A percentile compares a stretch with the other conserved stretches of the same genome.
phyloP scores from a whole-genome alignment of 2,797 vertebrate genomes.

The Eidolon dupreanum region DNA sequence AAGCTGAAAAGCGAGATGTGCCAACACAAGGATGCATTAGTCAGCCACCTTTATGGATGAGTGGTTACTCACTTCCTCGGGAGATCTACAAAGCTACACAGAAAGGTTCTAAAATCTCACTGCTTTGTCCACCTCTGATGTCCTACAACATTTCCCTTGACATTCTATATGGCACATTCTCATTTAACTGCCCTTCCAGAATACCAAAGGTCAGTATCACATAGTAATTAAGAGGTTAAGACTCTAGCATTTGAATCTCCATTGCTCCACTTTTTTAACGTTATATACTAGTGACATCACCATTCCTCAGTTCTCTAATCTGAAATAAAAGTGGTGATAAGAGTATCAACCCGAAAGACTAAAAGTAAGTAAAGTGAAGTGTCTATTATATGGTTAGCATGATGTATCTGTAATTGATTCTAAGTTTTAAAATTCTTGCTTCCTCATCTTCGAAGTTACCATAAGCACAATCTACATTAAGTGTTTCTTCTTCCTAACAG shows the following conservation, averaged over 20 bases:
- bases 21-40: not conserved
- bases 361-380: not conserved
- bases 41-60: not conserved
- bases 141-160: rapidly evolving
- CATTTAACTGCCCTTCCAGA: not conserved
- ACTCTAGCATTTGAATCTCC: not conserved
- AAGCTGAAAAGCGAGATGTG: not conserved
- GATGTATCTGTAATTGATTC: not conserved
- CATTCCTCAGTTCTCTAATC: not conserved
- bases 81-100: not conserved
- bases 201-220: not conserved
- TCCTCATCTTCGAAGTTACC: not conserved
- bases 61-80: not conserved
- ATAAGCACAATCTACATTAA: not conserved
- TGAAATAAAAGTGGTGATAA: not conserved
- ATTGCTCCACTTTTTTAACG: not conserved
- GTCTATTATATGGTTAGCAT: not conserved
- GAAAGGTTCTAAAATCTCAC: not conserved
- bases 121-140: not conserved
- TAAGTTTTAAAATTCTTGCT: not conserved
- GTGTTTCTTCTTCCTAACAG: not conserved
- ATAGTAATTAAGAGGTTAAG: not conserved
- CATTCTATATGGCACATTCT: not conserved
- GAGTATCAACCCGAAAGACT: not conserved
- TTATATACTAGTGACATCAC: not conserved